Evolutionary conservation across 2,113 vertebrate genomes (phyloP), one percentile per base, ranked within the genome.

Genomic region (Sciurus niger): DNA sequence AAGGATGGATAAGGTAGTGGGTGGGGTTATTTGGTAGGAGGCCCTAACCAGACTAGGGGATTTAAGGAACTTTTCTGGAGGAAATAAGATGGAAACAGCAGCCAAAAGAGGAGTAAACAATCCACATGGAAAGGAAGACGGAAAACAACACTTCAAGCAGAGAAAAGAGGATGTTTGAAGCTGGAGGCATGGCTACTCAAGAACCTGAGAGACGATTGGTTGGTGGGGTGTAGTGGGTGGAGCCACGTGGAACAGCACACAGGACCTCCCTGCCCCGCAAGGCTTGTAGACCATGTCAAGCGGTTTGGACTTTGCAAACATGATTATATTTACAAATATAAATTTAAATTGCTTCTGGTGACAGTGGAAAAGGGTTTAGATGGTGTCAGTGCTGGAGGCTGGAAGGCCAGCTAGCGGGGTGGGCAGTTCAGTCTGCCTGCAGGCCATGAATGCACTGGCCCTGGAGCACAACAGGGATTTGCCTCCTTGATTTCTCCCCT

Each of bases 261-360:
- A 8, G 13, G 24, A 80, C 40, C 40, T 4, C 40, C 17, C 2
- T 0, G 0, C 37, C 25, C 0, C 18, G 12, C 25, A n/a, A 40
- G 77, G 28, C 55, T 48, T 60, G 12, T 2, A 51, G 37, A 32
- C 6, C 20, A 8, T 1, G 2, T 58, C 24, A 72, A 48, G 22
- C 8, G 20, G 3, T 67, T 30, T 70, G 70, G 34, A 65, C 4
- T 88, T 76, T 37, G 32, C 14, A 40, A 88, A 43, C 17, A 34
- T n/a, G 6, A 68, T 91, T 79, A 58, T 14, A 34, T 7, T 32
- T 18, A 13, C 25, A 60, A 25, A 28, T 25, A 34, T 16, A 53
- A 53, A 67, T 74, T 2, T 67, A 12, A 76, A 79, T 28, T 28
- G 9, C 24, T 58, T 77, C 37, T 53, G 60, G 53, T n/a, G 37